Evolutionary conservation across 2,113 vertebrate genomes (phyloP), one percentile per base, ranked within the genome.

Genomic region (Pholis gunnellus): DNA sequence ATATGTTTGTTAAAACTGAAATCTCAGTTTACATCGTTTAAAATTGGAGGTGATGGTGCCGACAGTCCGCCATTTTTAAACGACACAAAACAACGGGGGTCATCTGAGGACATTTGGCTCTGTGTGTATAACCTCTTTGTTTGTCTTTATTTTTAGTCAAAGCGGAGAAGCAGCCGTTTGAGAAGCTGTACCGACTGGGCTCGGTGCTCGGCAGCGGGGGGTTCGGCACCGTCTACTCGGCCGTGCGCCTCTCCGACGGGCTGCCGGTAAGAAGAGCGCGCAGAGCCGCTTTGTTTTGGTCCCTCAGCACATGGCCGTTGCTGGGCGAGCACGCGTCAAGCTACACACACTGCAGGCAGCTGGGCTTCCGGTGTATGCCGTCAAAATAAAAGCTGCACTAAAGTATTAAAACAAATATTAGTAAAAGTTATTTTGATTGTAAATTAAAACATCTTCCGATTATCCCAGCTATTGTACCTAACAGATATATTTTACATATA

Each of bases 171-270:
- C 97, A 96, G 85, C 94, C 95, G 0, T 97, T 98, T 88, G 97
- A 98, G 82, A 97, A 98, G 88, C 83, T 96, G 27, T 98, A 98
- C 92, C 96, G 97, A 44, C 95, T 97, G 89, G 97, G 96, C 54
- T 93, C 97, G 8, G 97, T 97, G 52, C 92, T 99, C 87, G 97
- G 97, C 76, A 97, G 96, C 72, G 97, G 97, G 0, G 97, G 97
- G 1, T 99, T 99, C 76, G 97, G 97, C 78, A 97, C 97, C 0
- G 97, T 99, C 9, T 98, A 98, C 88, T 78, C 81, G 11, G 87
- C 80, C 1, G 75, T 90, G 15, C 89, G 89, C 74, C 65, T 86
- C 18, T 95, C 96, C 20, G 97, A 97, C 27, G 96, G 89, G 88
- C 92, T 96, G 88, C 97, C 96, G 96, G 97, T 98, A 92, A 97